Conservation (phyloP, 2,888 invertebrate genomes). For the Empis livida region DNA sequence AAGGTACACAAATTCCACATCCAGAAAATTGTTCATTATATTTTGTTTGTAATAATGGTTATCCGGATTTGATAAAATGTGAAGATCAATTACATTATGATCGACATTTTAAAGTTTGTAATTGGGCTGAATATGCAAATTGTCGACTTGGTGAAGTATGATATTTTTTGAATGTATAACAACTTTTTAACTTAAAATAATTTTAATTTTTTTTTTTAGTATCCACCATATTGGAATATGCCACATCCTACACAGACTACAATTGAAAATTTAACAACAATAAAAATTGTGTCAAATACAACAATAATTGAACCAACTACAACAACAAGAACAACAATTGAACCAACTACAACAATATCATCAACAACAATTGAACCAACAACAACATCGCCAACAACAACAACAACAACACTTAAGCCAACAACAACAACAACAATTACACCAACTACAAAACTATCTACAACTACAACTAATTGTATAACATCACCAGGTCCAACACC, state of each 20-base stretch:
- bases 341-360: neutral
- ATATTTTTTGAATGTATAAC: no score
- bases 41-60: constrained; percentile 19
- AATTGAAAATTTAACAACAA: neutral
- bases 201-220: no score
- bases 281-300: no score
- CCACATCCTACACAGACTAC: neutral
- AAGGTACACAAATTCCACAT: constrained; percentile 20
- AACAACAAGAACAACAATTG: neutral
- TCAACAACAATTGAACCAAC: neutral
- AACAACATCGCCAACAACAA: neutral
- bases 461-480: neutral
- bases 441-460: neutral
- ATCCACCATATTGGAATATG: neutral
- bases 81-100: constrained; percentile 22
- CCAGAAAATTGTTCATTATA: constrained; percentile 24
- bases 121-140: constrained; percentile 19
- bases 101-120: constrained; percentile 18
- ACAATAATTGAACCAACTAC: neutral
- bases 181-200: no score
- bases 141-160: constrained; percentile 14
- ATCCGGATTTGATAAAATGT: constrained; percentile 19
- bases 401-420: neutral
- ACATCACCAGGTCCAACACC: neutral
- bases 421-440: neutral